These are phyloP conservation scores for Archips xylosteana DNA, from an alignment of 2,888 invertebrate species.

Conservation along the genomic window DNA sequence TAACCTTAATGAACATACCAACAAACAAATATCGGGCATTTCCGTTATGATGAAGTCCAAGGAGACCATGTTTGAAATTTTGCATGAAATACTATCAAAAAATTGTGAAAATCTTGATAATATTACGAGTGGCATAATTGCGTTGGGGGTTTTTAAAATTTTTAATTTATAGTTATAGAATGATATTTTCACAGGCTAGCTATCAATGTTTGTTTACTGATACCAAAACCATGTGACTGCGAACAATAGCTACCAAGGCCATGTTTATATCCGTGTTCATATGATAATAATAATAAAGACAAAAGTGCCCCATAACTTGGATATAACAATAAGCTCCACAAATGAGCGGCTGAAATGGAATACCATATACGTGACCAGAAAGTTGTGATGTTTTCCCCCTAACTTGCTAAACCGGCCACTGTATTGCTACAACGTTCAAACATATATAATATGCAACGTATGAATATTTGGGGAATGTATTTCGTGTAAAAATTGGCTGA, in stretches of 20 bases:
- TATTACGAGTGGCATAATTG: too few relatives aligned
- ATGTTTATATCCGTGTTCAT: conserved; percentile 35
- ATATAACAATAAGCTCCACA: conserved; percentile 60
- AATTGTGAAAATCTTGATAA: not conserved
- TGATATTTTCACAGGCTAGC: not conserved
- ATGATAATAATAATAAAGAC: conserved; percentile 42
- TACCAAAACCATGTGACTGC: not conserved
- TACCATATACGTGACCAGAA: conserved; percentile 63
- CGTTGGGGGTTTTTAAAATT: too few relatives aligned
- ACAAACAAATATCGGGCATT: too few relatives aligned
- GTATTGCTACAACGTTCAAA: conserved; percentile 46
- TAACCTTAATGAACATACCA: too few relatives aligned
- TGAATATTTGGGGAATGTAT: not conserved
- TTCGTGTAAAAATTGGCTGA: not conserved
- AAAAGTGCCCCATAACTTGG: conserved; percentile 48
- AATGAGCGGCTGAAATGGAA: conserved; percentile 64
- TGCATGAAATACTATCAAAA: too few relatives aligned
- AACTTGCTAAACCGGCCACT: conserved; percentile 45
- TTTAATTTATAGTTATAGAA: too few relatives aligned
- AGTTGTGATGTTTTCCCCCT: conserved; percentile 51
- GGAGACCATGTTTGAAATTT: too few relatives aligned
- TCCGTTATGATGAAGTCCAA: too few relatives aligned
- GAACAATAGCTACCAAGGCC: conserved; percentile 21
- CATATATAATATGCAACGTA: conserved; percentile 9
- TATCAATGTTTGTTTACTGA: not conserved